Conservation (phyloP, 2,888 invertebrate genomes). For the Lasiommata megera region DNA sequence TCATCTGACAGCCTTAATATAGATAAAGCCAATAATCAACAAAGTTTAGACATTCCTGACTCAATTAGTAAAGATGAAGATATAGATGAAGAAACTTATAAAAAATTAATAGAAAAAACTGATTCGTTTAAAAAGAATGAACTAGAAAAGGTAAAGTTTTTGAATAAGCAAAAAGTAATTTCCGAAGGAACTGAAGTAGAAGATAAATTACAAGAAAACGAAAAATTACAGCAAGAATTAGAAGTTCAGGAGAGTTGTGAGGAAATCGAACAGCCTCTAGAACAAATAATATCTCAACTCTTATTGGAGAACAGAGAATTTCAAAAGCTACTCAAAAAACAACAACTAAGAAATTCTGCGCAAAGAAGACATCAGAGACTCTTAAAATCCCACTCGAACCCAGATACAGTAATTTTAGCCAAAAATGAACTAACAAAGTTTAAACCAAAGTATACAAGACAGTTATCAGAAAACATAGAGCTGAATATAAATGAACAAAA, state of each 20-base stretch:
- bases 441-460: conserved; percentile 62
- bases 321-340: conserved; percentile 88
- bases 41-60: conserved; percentile 44
- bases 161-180: conserved; percentile 74
- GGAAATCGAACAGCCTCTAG: conserved; percentile 81
- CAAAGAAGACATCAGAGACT: conserved; percentile 79
- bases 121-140: conserved; percentile 80
- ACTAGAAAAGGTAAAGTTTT: conserved; percentile 72
- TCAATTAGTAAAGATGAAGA: conserved; percentile 68
- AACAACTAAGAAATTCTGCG: conserved; percentile 81
- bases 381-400: conserved; percentile 76
- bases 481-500: conserved; percentile 38
- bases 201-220: conserved; percentile 50
- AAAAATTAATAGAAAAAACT: conserved; percentile 74
- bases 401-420: conserved; percentile 71
- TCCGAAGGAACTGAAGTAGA: conserved; percentile 68
- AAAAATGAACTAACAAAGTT: conserved; percentile 57
- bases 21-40: conserved; percentile 54
- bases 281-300: conserved; percentile 90
- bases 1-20: conserved; percentile 83
- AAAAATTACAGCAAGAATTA: conserved; percentile 40
- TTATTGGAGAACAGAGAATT: conserved; percentile 92
- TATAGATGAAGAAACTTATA: conserved; percentile 73
- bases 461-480: conserved; percentile 62
- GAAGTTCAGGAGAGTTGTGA: conserved; percentile 54